Evolutionary conservation across 2,888 invertebrate genomes (phyloP).

Genomic region (Caenorhabditis wallacei): DNA sequence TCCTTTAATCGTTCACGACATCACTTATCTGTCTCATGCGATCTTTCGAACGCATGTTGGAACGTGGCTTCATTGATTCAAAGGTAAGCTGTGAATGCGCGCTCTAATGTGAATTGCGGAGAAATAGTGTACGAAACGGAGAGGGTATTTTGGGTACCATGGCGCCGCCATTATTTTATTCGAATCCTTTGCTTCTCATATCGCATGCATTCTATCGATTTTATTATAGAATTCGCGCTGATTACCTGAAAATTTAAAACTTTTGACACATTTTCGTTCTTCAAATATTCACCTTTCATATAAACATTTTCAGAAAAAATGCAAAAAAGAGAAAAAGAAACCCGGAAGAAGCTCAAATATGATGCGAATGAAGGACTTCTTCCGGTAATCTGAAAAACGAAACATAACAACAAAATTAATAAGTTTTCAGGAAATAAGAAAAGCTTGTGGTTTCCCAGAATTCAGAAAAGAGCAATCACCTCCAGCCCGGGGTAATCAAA

Average conservation of each 20-base stretch:
- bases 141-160: too few species aligned
- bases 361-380: conserved; percentile 26
- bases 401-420: not conserved
- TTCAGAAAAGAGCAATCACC: not conserved
- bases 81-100: not conserved
- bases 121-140: not conserved
- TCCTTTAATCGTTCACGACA: too few species aligned
- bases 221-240: too few species aligned
- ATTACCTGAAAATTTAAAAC: too few species aligned
- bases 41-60: too few species aligned
- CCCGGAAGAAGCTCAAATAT: conserved; percentile 19
- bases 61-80: too few species aligned
- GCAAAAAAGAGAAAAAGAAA: conserved; percentile 28
- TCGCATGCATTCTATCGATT: too few species aligned
- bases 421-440: conserved; percentile 34
- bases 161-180: too few species aligned
- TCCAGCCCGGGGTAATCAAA: conserved; percentile 7
- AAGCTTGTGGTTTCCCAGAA: conserved; percentile 11
- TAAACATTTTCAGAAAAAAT: conserved; percentile 1
- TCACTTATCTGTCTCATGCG: too few species aligned
- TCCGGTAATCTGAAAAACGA: conserved; percentile 18
- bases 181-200: too few species aligned
- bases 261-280: too few species aligned
- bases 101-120: not conserved
- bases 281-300: too few species aligned